Base-by-base conservation (phyloP, 2,888 invertebrate species). In the Apotomis capreana region DNA sequence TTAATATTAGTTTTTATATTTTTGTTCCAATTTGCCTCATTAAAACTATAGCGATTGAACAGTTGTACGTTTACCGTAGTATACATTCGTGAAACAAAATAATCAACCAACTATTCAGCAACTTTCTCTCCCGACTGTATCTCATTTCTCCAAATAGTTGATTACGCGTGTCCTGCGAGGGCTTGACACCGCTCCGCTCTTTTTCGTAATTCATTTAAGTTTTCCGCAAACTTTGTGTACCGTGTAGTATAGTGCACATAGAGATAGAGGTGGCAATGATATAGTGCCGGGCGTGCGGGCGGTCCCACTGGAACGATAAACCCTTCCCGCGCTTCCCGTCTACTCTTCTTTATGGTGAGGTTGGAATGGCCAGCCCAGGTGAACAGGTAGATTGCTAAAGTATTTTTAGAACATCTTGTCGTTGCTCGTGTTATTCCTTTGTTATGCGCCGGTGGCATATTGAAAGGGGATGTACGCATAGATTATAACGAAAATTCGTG, bases 271-370 rank as follows among this genome's bases (percentile, higher is more conserved):
- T 85, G 85, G 89, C 90, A 92, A 92, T 92, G 93, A 93, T 93
- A 90, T 92, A 93, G 92, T 92, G 91, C 82, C 89, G 90, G 91
- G 90, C 89, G 86, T 83, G 86, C 87, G 88, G 88, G 83, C 83
- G 88, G 80, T 92, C 93, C 93, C 92, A 85, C 81, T 89, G 93
- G 93, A 84, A 87, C 92, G 90, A 92, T 92, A 93, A 93, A 92
- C 91, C 92, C 92, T 90, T 89, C 91, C 89, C 86, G 79, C 84
- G 87, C 92, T 90, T 90, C 90, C 91, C 90, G 89, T 88, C 88
- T 90, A 89, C 92, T 91, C 91, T 92, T 92, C 92, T 93, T 92
- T 93, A 93, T 92, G 92, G 91, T 89, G 86, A 91, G 91, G 89
- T 87, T 89, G 89, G 89, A 90, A 91, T 89, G 90, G 91, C 89